Percentiles rank a stretch among this genome's conserved stretches.
Conservation (phyloP, 2,797 vertebrate genomes). For the Sorex maritimensis region DNA sequence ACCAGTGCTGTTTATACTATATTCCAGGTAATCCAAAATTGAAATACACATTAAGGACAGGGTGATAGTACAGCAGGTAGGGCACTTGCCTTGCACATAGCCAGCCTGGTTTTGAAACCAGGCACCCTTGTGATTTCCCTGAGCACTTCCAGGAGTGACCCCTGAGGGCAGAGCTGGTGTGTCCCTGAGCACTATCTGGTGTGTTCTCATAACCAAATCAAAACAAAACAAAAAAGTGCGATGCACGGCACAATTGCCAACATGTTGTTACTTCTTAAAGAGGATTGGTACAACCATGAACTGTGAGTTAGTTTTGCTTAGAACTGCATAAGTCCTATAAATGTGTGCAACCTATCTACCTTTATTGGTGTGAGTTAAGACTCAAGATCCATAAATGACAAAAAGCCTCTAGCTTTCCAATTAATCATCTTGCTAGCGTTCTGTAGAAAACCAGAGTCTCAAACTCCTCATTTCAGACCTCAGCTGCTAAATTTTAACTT, state of each 20-base stretch:
- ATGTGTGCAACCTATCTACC: not conserved
- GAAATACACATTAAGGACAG: not conserved
- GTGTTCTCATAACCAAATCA: too few species aligned
- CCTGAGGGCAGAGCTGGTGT: too few species aligned
- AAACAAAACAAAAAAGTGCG: not conserved
- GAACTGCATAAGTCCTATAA: not conserved
- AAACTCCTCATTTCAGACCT: not conserved
- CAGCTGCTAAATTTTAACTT: slow-evolving; percentile 5
- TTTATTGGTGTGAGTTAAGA: not conserved
- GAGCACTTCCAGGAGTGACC: too few species aligned
- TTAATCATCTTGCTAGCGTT: not conserved
- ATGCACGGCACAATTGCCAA: not conserved
- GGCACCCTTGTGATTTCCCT: too few species aligned
- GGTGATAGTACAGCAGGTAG: too few species aligned
- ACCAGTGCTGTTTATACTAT: slow-evolving; percentile 27
- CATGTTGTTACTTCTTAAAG: not conserved
- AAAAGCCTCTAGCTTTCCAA: not conserved
- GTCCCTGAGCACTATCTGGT: too few species aligned
- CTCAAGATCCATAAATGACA: slow-evolving; percentile 34
- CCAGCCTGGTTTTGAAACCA: too few species aligned
- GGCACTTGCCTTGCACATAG: too few species aligned
- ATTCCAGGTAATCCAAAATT: slow-evolving; percentile 34
- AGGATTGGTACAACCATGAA: not conserved
- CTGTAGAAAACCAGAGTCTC: not conserved
- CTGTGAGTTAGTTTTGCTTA: not conserved